Percentiles rank a stretch among this genome's conserved stretches.
Conservation (phyloP, 2,888 invertebrate species). For the Anoplius nigerrimus region DNA sequence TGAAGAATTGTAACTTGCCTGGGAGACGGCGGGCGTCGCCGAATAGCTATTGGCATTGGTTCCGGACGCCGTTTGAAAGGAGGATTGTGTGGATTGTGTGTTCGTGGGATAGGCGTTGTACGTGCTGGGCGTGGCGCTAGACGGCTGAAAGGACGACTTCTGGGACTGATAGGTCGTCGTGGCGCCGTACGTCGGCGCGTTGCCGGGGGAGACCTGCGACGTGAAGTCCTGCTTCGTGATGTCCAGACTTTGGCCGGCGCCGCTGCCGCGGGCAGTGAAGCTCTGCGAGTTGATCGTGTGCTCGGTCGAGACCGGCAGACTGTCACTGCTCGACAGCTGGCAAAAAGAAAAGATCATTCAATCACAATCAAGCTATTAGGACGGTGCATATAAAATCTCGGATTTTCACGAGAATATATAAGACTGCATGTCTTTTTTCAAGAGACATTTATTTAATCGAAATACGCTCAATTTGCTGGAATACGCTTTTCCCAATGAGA, state of each 20-base stretch:
- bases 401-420: no score
- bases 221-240: conserved; percentile 66
- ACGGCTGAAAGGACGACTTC: conserved; percentile 75
- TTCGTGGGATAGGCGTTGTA: conserved; percentile 76
- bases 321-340: conserved; percentile 71
- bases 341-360: conserved; percentile 11
- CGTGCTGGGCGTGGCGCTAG: conserved; percentile 66
- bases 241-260: conserved; percentile 60
- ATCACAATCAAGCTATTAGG: not conserved
- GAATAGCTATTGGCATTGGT: conserved; percentile 75
- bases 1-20: conserved; percentile 67
- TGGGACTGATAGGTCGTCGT: conserved; percentile 68
- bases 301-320: conserved; percentile 70
- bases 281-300: conserved; percentile 71
- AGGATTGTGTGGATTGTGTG: conserved; percentile 76
- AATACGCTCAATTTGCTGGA: no score
- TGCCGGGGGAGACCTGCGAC: conserved; percentile 68
- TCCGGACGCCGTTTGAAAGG: conserved; percentile 73
- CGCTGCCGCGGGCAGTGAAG: conserved; percentile 58
- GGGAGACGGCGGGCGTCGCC: conserved; percentile 67
- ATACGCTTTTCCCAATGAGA: not conserved
- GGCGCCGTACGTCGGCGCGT: conserved; percentile 63
- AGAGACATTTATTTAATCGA: no score
- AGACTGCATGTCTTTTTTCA: no score
- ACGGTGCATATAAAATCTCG: not conserved